A percentile compares a stretch with the other conserved stretches of the same genome.
These are phyloP conservation scores for Actinemys pallida DNA, from an alignment of 2,113 vertebrate species.

Conservation along the genomic window DNA sequence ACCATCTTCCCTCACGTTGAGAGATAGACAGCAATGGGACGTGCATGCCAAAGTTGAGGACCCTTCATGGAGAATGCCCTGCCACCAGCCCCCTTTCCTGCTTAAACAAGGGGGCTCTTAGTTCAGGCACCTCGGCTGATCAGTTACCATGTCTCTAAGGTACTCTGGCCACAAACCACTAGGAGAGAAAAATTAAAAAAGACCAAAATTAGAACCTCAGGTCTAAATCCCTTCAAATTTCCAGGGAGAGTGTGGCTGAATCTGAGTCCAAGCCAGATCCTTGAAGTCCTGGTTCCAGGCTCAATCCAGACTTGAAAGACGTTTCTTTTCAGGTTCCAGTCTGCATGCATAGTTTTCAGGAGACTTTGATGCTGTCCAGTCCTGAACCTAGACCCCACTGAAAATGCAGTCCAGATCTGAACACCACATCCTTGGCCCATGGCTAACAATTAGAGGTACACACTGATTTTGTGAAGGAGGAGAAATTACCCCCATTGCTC, in stretches of 20 bases:
- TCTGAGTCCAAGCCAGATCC: neutral
- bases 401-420: neutral
- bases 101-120: neutral
- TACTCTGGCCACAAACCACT: neutral
- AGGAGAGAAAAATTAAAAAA: neutral
- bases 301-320: neutral
- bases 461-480: neutral
- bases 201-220: neutral
- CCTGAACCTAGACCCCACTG: neutral
- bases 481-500: neutral
- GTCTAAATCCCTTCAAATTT: neutral
- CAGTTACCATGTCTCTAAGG: neutral
- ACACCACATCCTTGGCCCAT: neutral
- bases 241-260: neutral
- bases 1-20: neutral
- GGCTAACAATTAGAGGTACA: neutral
- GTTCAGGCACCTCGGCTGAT: neutral
- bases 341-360: neutral
- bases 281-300: neutral
- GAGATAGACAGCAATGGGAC: neutral
- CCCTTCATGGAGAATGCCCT: neutral
- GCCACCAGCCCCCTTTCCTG: neutral
- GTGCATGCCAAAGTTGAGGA: neutral
- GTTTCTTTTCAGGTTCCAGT: neutral
- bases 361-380: neutral